A percentile compares a stretch with the other conserved stretches of the same genome.
Conservation (phyloP, 2,113 vertebrate species). For the Limanda limanda region DNA sequence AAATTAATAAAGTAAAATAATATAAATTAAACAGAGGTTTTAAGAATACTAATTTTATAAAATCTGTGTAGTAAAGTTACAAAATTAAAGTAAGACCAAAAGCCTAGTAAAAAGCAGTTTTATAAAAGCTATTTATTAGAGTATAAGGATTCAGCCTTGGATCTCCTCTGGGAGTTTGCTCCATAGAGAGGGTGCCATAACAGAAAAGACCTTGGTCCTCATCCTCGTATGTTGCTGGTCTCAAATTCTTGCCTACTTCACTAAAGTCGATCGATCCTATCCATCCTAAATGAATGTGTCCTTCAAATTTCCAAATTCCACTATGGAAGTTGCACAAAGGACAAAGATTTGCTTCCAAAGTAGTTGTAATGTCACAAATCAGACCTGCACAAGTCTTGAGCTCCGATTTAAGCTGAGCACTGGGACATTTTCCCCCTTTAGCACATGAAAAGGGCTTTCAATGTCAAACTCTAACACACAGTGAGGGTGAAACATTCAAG, state of each 20-base stretch:
- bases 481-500: conserved; percentile 30
- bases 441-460: neutral
- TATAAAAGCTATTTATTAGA: no score
- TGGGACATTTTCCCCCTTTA: neutral
- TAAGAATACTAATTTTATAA: neutral
- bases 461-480: neutral
- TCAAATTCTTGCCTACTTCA: neutral
- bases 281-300: neutral
- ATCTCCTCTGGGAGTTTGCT: no score
- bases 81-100: neutral
- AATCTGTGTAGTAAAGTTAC: neutral
- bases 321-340: neutral
- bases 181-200: no score
- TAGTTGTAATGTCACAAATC: neutral
- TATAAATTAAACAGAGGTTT: no score
- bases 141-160: no score
- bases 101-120: neutral
- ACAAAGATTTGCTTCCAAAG: neutral
- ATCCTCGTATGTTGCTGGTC: no score
- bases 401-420: neutral
- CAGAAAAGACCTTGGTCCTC: no score
- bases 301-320: neutral
- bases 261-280: no score
- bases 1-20: no score
- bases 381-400: neutral